These are phyloP conservation scores for Drosophila gaucha DNA, from an alignment of 2,888 invertebrate species.

Conservation along the genomic window DNA sequence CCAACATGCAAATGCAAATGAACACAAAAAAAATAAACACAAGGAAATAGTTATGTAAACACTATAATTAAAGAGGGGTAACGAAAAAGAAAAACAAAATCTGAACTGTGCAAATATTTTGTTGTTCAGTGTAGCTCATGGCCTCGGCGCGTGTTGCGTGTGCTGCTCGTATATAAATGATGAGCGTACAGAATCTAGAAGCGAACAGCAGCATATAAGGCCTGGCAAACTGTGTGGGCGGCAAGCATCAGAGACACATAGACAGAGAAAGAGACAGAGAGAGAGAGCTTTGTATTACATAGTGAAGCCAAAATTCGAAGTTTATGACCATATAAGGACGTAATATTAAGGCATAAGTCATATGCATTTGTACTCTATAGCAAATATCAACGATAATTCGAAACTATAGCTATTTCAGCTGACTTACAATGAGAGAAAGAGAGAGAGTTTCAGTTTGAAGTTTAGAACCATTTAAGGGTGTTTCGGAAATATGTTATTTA, in stretches of 20 bases:
- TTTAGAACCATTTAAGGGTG: too few species aligned
- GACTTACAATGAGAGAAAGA: too few species aligned
- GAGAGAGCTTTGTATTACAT: background rate
- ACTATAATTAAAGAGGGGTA: slow-evolving; percentile 28
- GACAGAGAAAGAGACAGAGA: background rate
- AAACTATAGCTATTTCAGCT: too few species aligned
- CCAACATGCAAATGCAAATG: slow-evolving; percentile 16
- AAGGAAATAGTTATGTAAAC: slow-evolving; percentile 5
- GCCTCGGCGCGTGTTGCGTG: slow-evolving; percentile 50
- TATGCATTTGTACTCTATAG: too few species aligned
- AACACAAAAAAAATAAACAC: background rate
- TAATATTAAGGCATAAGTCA: background rate
- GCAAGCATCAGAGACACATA: background rate
- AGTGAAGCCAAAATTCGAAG: slow-evolving; percentile 10
- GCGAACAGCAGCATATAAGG: slow-evolving; percentile 22
- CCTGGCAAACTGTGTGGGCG: slow-evolving; percentile 3
- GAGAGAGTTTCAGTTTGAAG: too few species aligned
- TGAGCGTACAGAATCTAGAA: slow-evolving; percentile 18
- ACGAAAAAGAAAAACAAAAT: slow-evolving; percentile 4
- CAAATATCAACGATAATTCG: too few species aligned
- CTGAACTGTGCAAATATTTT: slow-evolving; percentile 54
- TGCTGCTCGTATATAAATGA: slow-evolving; percentile 10
- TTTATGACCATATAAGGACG: slow-evolving; percentile 3
- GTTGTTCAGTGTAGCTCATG: slow-evolving; percentile 42
- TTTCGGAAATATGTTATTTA: too few species aligned